A percentile compares a stretch with the other conserved stretches of the same genome.
These are phyloP conservation scores for Crotophaga sulcirostris DNA, from an alignment of 2,113 vertebrate genomes.

Conservation along the genomic window DNA sequence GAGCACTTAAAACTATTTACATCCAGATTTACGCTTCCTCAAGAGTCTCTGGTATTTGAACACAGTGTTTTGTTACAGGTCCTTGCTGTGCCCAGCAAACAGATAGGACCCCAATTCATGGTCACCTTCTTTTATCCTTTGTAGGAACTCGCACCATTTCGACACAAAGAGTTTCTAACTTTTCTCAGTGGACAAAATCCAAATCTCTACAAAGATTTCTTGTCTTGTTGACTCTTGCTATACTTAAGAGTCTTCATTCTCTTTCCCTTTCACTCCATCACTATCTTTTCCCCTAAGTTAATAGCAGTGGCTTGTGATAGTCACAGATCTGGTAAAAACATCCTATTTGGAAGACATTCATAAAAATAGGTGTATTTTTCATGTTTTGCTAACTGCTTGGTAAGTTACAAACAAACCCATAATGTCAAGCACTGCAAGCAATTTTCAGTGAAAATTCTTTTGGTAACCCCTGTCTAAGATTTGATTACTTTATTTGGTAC, in stretches of 20 bases:
- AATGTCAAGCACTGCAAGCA: neutral
- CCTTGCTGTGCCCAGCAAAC: neutral
- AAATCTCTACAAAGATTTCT: neutral
- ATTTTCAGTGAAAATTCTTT: conserved; percentile 38
- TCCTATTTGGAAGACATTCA: neutral
- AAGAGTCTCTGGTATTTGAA: neutral
- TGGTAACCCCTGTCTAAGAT: conserved; percentile 15
- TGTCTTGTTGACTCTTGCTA: neutral
- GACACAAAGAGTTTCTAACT: neutral
- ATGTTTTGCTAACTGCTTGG: neutral
- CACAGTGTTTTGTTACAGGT: neutral
- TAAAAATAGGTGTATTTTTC: neutral
- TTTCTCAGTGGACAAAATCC: neutral
- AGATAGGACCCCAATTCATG: neutral
- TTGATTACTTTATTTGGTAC: conserved; percentile 58
- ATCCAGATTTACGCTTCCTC: neutral
- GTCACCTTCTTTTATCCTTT: neutral
- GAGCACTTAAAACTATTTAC: neutral
- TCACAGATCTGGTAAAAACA: neutral
- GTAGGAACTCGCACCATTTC: neutral
- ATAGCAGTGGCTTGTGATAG: neutral
- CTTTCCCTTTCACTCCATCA: neutral
- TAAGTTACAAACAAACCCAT: neutral
- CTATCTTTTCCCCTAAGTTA: neutral
- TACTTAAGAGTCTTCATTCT: neutral